These are phyloP conservation scores for Erinaceus europaeus DNA, from an alignment of 2,113 vertebrate genomes.

Conservation along the genomic window DNA sequence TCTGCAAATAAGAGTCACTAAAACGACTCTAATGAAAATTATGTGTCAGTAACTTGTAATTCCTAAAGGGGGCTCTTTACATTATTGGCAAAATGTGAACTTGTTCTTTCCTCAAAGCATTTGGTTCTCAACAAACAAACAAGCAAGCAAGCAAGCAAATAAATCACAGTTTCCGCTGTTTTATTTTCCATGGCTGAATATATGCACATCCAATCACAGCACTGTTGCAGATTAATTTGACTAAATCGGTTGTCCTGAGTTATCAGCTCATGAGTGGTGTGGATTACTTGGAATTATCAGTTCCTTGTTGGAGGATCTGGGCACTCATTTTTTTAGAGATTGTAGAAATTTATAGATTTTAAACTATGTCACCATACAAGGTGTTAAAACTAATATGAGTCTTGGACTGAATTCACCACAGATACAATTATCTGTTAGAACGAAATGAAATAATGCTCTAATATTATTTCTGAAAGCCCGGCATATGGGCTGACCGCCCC, in stretches of 20 bases:
- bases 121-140: background rate
- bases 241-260: no score
- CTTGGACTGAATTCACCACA: background rate
- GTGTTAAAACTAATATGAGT: background rate
- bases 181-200: no score
- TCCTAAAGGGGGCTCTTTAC: background rate
- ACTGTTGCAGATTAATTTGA: background rate
- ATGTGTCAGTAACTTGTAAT: background rate
- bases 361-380: background rate
- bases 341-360: background rate
- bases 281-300: background rate
- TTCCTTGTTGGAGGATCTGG: background rate
- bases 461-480: background rate
- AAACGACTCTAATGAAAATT: background rate
- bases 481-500: background rate
- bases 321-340: background rate
- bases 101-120: background rate
- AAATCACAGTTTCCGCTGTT: fast-evolving
- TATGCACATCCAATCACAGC: no score
- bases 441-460: background rate
- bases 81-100: background rate
- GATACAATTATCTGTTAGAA: background rate
- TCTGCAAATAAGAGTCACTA: fast-evolving
- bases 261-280: no score
- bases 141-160: background rate